Evolutionary conservation across 2,797 vertebrate species (phyloP).

Genomic region (Acanthurus tractus): DNA sequence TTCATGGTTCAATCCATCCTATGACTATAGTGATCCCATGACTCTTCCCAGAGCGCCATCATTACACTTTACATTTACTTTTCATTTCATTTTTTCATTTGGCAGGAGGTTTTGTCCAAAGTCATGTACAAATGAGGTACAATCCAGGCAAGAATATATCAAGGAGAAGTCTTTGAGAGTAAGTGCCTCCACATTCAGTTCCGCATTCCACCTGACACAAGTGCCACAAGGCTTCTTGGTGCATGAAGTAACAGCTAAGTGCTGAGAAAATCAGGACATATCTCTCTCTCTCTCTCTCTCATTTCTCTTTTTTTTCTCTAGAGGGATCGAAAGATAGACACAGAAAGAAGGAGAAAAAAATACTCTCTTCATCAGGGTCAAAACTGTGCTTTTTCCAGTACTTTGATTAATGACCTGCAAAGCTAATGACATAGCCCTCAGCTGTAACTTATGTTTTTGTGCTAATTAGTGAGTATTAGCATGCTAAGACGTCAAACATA

Average conservation of each 20-base stretch:
- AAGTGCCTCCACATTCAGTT: not conserved
- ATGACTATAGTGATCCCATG: conserved; percentile 17
- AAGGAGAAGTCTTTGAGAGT: not conserved
- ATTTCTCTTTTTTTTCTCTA: not conserved
- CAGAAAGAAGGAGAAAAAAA: not conserved
- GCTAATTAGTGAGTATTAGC: not conserved
- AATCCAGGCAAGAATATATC: not conserved
- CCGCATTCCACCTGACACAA: not conserved
- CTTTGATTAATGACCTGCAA: not conserved
- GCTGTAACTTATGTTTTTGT: not conserved
- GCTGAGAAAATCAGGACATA: not conserved
- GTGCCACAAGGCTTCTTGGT: not conserved
- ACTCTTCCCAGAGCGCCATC: not conserved
- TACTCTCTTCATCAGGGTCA: not conserved
- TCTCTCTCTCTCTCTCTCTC: too few relatives aligned
- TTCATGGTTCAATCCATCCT: conserved; percentile 11
- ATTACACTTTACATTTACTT: not conserved
- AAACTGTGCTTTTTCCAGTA: not conserved
- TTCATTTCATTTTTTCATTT: conserved; percentile 11
- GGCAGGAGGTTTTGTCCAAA: not conserved
- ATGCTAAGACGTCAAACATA: not conserved
- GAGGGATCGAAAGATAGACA: not conserved
- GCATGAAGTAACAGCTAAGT: not conserved
- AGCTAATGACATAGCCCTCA: not conserved
- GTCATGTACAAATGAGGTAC: not conserved